Evolutionary conservation across 2,113 vertebrate species (phyloP), one percentile per base, ranked within the genome.

Genomic region (Mustela nigripes): DNA sequence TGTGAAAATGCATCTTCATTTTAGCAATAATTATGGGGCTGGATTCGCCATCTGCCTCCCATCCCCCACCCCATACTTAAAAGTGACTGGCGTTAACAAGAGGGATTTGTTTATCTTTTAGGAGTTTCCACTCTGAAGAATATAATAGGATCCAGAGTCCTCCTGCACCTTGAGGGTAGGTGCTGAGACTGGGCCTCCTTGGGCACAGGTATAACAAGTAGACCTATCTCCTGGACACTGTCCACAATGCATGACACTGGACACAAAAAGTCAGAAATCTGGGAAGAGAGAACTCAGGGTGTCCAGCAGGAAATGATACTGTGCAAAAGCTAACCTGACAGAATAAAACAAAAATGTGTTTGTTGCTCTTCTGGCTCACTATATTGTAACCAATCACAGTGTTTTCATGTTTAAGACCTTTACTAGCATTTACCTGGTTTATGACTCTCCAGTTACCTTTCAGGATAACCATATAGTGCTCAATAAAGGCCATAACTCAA

Each of bases 401-500:
- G 12, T 33, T 79, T 73, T 71, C 53, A 7, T 94, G 67, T 86
- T 89, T 86, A 67, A 67, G 36, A 39, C 1, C 8, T 28, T 91
- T 81, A 39, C 19, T 31, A 71, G 67, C 73, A 79, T 82, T 78
- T 87, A 62, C 81, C 81, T 91, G 67, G 14, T 48, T 83, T 79
- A 82, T 82, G 33, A 93, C 11, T 69, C 39, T 62, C 86, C 16
- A 28, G 58, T 53, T 82, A 74, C 22, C 5, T 81, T 63, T 50
- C 56, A 94, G 39, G 53, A 63, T 42, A 74, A 7, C 58, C 12
- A 1, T 60, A 83, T 26, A 62, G 22, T 56, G 85, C 95, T 94
- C 63, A 58, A 1, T 50, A 97, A 98, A 99, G 99, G 99, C 99
- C 99, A 97, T 93, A 50, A 33, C 60, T 94, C 98, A 98, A 98